A percentile compares a stretch with the other conserved stretches of the same genome.
These are phyloP conservation scores for Drosophila pseudoobscura DNA, from an alignment of 1,140 invertebrate genomes.

Conservation along the genomic window DNA sequence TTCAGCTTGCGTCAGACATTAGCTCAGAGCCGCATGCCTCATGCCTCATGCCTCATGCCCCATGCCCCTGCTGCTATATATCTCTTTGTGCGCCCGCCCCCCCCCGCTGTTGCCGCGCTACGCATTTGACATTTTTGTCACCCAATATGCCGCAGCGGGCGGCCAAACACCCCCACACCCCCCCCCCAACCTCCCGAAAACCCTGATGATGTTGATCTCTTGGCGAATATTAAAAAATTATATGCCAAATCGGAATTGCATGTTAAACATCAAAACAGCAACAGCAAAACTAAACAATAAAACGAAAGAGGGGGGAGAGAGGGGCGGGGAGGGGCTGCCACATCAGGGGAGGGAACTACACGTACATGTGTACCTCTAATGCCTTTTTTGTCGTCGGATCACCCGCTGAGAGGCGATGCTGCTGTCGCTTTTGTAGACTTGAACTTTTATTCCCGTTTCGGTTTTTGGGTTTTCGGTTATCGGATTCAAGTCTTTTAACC, in stretches of 20 bases:
- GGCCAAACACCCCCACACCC: constrained; percentile 15
- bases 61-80: no score
- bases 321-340: neutral
- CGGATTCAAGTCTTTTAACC: constrained; percentile 53
- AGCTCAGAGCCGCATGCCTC: neutral
- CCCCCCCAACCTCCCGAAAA: neutral
- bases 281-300: constrained; percentile 39
- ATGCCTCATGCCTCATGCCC: no score
- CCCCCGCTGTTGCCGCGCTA: constrained; percentile 32
- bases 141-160: constrained; percentile 69
- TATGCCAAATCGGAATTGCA: constrained; percentile 81
- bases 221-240: constrained; percentile 72
- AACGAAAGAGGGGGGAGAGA: neutral
- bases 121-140: constrained; percentile 78
- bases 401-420: constrained; percentile 63
- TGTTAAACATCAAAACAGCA: constrained; percentile 72
- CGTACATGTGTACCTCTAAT: constrained; percentile 49
- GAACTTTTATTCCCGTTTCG: constrained; percentile 17
- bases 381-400: constrained; percentile 52
- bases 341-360: constrained; percentile 32
- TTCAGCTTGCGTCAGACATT: constrained; percentile 44
- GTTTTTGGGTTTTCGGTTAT: constrained; percentile 10
- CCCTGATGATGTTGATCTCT: constrained; percentile 3
- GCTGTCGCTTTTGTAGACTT: constrained; percentile 42
- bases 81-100: neutral